Evolutionary conservation across 53 echinoderm and acorn worm genomes (phyloP).

Genomic region (Echinarachnius parma): DNA sequence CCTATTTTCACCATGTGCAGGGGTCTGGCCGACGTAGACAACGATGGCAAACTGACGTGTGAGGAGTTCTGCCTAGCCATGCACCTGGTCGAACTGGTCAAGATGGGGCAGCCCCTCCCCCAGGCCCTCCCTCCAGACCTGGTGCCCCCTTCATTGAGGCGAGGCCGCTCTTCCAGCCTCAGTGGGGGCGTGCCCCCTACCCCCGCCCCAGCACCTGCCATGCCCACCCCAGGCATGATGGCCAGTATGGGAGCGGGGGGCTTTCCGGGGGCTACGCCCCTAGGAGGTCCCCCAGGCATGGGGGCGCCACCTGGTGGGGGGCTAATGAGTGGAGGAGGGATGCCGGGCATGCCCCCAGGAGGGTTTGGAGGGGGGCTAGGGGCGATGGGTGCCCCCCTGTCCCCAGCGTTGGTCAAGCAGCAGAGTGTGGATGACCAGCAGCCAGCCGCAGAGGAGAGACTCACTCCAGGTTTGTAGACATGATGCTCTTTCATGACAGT

Average conservation of each 20-base stretch:
- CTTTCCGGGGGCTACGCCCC: slow-evolving; percentile 3
- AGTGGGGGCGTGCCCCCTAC: slow-evolving; percentile 38
- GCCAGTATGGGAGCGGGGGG: slow-evolving; percentile 32
- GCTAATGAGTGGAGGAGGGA: slow-evolving; percentile 29
- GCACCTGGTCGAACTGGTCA: slow-evolving; percentile 89
- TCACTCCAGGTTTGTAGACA: slow-evolving; percentile 48
- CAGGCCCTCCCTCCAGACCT: slow-evolving; percentile 69
- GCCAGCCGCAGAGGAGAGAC: slow-evolving; percentile 1
- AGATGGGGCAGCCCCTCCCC: slow-evolving; percentile 71
- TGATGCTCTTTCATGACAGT: no score
- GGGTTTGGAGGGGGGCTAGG: slow-evolving; percentile 10
- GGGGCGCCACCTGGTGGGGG: slow-evolving; percentile 38
- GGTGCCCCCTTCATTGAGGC: slow-evolving; percentile 86
- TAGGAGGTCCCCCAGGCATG: slow-evolving; percentile 12
- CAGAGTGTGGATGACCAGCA: slow-evolving; percentile 75
- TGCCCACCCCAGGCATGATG: slow-evolving; percentile 21
- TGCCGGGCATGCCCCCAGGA: slow-evolving; percentile 23
- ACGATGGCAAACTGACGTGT: slow-evolving; percentile 83
- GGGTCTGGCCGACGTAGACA: slow-evolving; percentile 82
- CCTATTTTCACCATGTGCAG: no score
- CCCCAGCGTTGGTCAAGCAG: slow-evolving; percentile 69
- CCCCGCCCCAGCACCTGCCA: slow-evolving; percentile 29
- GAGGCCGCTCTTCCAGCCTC: slow-evolving; percentile 60
- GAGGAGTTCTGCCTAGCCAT: slow-evolving; percentile 91
- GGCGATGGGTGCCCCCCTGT: slow-evolving; percentile 61